Evolutionary conservation across 2,797 vertebrate genomes (phyloP), one percentile per base, ranked within the genome.

Genomic region (Sebastes glaucus): DNA sequence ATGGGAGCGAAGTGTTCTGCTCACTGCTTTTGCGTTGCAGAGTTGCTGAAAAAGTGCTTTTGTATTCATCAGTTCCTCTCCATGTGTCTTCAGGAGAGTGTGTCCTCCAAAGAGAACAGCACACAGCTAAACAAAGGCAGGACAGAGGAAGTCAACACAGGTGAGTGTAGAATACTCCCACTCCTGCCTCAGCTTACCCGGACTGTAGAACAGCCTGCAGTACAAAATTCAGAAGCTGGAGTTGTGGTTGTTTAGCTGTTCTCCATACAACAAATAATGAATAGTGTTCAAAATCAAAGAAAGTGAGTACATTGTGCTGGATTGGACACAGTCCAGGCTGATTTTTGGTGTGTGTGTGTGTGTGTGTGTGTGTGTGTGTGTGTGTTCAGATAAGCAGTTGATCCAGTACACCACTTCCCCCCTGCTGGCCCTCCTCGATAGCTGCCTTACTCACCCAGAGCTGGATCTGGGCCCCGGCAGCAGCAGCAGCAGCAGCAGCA

Each of bases 331-430:
- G 22, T 14, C 10, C 33, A 33, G 7, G 30, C 57, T 46, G 13
- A 67, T 13, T 3, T 8, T 7, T 10, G 8, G 2, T n/a, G 20
- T 52, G 20, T 52, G 35, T 38, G 33, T 33, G 32, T 33, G 30
- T 32, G 30, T 32, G 18, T 49, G 18, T 22, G 8, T 77, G 2
- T n/a, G 20, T 52, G 20, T 52, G 35, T 38, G 18, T 49, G 18
- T 22, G 8, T 77, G 6, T 71, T 35, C 78, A 98, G 98, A 97
- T 77, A 98, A 98, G 80, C 98, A 97, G 87, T 92, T 99, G 88
- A 96, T 99, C 90, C 98, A 99, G 91, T 99, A 98, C 86, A 99
- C 97, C 3, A 95, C 96, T 0, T 98, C 96, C 85, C 98, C 98
- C 35, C 95, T 99, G 82, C 93, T 99, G 84, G 96, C 97, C 69